Percentiles rank a stretch among this genome's conserved stretches.
These are phyloP conservation scores for Autographa pulchrina DNA, from an alignment of 2,888 invertebrate genomes.

Conservation along the genomic window DNA sequence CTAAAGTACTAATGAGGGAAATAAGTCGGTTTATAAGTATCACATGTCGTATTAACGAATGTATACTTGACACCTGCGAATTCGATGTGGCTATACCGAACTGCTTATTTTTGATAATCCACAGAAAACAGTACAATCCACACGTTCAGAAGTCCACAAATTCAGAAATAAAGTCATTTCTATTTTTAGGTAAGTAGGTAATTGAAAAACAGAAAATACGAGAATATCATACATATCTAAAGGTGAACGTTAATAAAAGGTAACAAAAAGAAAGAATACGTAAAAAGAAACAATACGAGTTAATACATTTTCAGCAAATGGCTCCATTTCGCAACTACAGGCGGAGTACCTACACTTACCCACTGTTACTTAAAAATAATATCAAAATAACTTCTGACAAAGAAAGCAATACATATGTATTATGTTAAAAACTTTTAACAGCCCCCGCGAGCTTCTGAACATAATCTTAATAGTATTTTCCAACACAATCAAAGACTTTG, in stretches of 20 bases:
- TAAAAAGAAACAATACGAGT: neutral
- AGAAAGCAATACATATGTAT: neutral
- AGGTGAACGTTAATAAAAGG: neutral
- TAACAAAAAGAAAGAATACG: neutral
- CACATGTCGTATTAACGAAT: neutral
- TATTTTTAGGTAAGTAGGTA: too few species aligned
- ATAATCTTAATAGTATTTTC: conserved; percentile 8
- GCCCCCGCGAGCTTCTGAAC: neutral
- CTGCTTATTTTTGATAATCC: too few species aligned
- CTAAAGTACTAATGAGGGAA: neutral
- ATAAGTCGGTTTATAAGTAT: neutral
- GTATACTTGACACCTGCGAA: neutral
- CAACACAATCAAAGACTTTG: conserved; percentile 2
- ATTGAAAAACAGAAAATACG: too few species aligned
- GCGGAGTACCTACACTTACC: neutral
- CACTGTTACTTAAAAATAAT: neutral
- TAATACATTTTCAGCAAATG: neutral
- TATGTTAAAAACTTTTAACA: conserved; percentile 11
- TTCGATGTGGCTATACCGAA: too few species aligned
- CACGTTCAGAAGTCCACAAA: too few species aligned
- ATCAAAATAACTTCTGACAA: neutral
- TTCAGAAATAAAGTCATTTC: too few species aligned
- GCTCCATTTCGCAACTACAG: neutral
- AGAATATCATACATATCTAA: neutral
- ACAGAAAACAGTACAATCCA: too few species aligned